These are phyloP conservation scores for Bujurquina vittata DNA, from an alignment of 2,113 vertebrate species.

Conservation along the genomic window DNA sequence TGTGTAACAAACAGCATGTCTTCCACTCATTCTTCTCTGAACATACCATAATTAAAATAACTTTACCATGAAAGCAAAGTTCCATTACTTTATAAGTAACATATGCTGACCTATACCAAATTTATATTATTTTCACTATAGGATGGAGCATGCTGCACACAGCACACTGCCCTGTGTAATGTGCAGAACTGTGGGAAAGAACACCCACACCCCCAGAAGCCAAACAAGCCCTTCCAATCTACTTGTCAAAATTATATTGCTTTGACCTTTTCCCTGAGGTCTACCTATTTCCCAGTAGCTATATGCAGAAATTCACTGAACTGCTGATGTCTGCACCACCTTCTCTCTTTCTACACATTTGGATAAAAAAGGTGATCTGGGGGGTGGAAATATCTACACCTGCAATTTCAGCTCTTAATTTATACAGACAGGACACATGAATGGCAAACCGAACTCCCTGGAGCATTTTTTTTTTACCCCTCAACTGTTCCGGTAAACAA, in stretches of 20 bases:
- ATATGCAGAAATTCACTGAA: slow-evolving; percentile 58
- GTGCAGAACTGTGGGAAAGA: slow-evolving; percentile 17
- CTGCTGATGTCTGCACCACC: slow-evolving; percentile 70
- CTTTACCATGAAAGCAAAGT: background rate
- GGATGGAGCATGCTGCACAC: slow-evolving; percentile 10
- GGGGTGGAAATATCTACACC: slow-evolving; percentile 39
- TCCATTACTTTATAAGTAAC: background rate
- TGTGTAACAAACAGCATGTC: background rate
- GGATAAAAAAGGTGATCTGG: slow-evolving; percentile 34
- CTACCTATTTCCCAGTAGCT: slow-evolving; percentile 38
- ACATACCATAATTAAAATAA: background rate
- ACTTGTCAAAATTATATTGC: slow-evolving; percentile 69
- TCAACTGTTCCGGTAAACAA: slow-evolving; percentile 29
- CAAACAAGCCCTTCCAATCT: slow-evolving; percentile 47
- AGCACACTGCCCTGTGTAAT: background rate
- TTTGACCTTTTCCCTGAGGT: slow-evolving; percentile 69
- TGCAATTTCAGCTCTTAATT: slow-evolving; percentile 57
- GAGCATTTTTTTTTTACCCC: slow-evolving; percentile 1
- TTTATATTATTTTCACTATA: background rate
- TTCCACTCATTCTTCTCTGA: background rate
- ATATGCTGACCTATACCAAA: background rate
- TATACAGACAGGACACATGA: slow-evolving; percentile 51
- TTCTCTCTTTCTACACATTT: slow-evolving; percentile 55
- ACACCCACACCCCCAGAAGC: slow-evolving; percentile 33
- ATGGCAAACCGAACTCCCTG: slow-evolving; percentile 47